phyloP scores from a whole-genome alignment of 2,797 vertebrate genomes.

The Calcarius lapponicus region DNA sequence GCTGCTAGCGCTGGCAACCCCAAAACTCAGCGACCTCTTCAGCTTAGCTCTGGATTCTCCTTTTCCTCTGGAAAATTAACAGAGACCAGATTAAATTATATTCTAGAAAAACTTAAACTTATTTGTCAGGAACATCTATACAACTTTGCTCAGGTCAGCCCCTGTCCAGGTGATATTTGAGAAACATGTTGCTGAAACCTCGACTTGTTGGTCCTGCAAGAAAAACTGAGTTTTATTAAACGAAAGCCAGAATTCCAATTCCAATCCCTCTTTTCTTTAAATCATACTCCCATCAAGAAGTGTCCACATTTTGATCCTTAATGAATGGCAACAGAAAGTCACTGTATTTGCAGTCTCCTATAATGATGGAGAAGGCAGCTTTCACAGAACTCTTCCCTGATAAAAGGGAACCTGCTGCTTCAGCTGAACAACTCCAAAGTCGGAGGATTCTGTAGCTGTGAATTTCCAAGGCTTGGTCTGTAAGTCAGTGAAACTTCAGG shows the following conservation, averaged over 20 bases:
- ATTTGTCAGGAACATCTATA: background rate
- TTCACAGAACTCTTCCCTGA: background rate
- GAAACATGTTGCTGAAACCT: background rate
- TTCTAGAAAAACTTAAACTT: background rate
- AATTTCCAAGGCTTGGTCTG: background rate
- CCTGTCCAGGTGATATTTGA: background rate
- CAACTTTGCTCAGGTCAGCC: background rate
- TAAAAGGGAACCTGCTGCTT: background rate
- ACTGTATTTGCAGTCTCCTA: background rate
- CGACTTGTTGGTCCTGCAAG: background rate
- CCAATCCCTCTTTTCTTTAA: background rate
- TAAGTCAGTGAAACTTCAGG: background rate
- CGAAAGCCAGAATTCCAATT: background rate
- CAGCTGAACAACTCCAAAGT: background rate
- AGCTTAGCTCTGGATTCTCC: conserved; percentile 86
- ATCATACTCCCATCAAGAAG: background rate
- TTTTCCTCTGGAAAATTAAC: conserved; percentile 69
- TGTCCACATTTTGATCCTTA: background rate
- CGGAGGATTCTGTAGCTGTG: background rate
- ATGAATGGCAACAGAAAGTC: background rate
- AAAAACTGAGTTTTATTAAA: background rate
- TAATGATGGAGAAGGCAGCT: background rate
- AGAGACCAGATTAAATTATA: conserved; percentile 17
- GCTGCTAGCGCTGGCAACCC: conserved; percentile 88
- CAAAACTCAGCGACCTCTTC: conserved; percentile 92